These are phyloP conservation scores for Epirrhoe alternata DNA, from an alignment of 2,888 invertebrate species.

Conservation along the genomic window DNA sequence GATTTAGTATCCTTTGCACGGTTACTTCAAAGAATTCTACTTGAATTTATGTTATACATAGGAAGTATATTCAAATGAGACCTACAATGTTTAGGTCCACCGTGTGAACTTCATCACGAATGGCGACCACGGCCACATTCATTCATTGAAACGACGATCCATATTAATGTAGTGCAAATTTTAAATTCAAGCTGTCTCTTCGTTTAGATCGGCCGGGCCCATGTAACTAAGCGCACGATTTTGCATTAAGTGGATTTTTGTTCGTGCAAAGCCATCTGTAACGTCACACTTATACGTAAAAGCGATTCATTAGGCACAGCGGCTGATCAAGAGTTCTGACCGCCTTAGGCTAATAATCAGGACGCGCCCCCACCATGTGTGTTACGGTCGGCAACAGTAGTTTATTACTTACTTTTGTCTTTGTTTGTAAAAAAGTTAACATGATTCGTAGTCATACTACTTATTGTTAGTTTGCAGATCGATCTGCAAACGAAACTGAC, in stretches of 20 bases:
- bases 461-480: too few relatives aligned
- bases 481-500: too few relatives aligned
- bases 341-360: too few relatives aligned
- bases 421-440: too few relatives aligned
- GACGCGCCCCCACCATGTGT: too few relatives aligned
- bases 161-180: slow-evolving; percentile 85
- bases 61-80: slow-evolving; percentile 84
- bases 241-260: slow-evolving; percentile 81
- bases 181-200: slow-evolving; percentile 81
- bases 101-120: slow-evolving; percentile 84
- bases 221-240: slow-evolving; percentile 81
- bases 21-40: slow-evolving; percentile 80
- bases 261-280: slow-evolving; percentile 75
- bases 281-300: slow-evolving; percentile 73
- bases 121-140: slow-evolving; percentile 81
- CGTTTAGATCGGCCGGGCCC: slow-evolving; percentile 75
- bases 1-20: slow-evolving; percentile 79
- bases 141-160: slow-evolving; percentile 84
- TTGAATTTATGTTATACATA: slow-evolving; percentile 82
- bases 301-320: slow-evolving; percentile 68
- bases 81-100: slow-evolving; percentile 81
- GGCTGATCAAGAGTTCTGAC: too few relatives aligned
- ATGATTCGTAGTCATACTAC: too few relatives aligned
- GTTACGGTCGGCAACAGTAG: too few relatives aligned
- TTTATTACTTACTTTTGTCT: too few relatives aligned